Evolutionary conservation across 1,140 invertebrate genomes (phyloP), one percentile per base, ranked within the genome.

Genomic region (Gonatopus flavifemur): DNA sequence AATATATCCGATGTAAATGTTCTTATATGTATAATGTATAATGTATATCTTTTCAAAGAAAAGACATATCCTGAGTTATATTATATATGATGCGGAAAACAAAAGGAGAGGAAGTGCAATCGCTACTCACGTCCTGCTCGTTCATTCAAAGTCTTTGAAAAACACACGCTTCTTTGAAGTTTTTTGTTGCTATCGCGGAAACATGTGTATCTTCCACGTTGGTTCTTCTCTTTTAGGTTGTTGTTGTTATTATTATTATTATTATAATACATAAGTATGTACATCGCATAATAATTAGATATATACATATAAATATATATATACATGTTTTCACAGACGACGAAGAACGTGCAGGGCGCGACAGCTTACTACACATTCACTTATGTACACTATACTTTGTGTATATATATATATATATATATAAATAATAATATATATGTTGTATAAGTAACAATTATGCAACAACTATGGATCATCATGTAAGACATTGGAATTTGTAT

Each of bases 1-100:
- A 66, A 64, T 75, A 68, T 76, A 74, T 70, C 57, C 70, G 74
- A 59, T 76, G 73, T 76, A 76, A 76, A 76, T 76, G 71, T 76
- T 76, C n/a, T n/a, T 76, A 71, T 76, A 76, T 73, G 70, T 75
- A 67, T n/a, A n/a, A 62, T 74, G 63, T 73, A 74, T 69, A 73
- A 73, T 76, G 71, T 74, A 72, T 73, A 65, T 64, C 62, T 69
- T 68, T 71, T 76, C 70, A 64, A 56, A 61, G 54, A 54, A 58
- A 67, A 57, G 68, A 72, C 69, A 72, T 72, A 72, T 72, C 69
- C 64, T 70, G 70, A 72, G 66, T 72, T 70, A 71, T 62, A 64
- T 59, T 57, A 33, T 57, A 61, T 50, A 44, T 52, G 49, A 57
- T 19, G 16, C 16, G 32, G 10, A 21, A 20, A 33, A 33, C 21